A percentile compares a stretch with the other conserved stretches of the same genome.
Conservation (phyloP, 2,113 vertebrate species). For the Dicentrarchus labrax region DNA sequence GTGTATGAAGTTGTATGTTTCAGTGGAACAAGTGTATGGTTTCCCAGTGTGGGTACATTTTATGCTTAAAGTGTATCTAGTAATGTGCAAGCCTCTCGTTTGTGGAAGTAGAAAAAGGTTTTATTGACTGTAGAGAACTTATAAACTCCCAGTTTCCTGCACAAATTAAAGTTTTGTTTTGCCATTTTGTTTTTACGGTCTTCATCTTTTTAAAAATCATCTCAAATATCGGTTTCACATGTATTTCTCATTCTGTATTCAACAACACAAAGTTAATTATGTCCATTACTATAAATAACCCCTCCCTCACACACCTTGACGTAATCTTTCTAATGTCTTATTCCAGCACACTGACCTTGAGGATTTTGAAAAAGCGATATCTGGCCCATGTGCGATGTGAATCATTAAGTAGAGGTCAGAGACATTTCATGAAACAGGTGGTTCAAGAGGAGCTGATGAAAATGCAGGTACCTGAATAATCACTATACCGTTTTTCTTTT, state of each 20-base stretch:
- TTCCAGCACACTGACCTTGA: slow-evolving; percentile 76
- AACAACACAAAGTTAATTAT: too few relatives aligned
- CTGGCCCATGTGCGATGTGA: slow-evolving; percentile 60
- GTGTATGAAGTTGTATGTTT: background rate
- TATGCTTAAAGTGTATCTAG: background rate
- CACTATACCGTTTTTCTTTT: background rate
- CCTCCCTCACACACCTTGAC: background rate
- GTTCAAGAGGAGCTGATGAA: slow-evolving; percentile 80
- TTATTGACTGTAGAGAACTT: background rate
- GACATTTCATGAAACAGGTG: slow-evolving; percentile 69
- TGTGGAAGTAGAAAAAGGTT: background rate
- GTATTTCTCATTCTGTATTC: background rate
- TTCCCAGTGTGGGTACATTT: background rate
- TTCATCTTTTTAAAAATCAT: background rate
- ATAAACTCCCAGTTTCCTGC: background rate
- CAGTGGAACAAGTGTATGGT: background rate
- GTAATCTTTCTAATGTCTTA: slow-evolving; percentile 18
- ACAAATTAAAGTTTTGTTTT: background rate
- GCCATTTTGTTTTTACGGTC: background rate
- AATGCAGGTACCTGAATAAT: slow-evolving; percentile 75
- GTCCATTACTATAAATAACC: too few relatives aligned
- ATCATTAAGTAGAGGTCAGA: slow-evolving; percentile 67
- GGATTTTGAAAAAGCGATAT: slow-evolving; percentile 76
- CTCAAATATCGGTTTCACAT: background rate
- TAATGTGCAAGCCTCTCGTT: background rate